Conservation (phyloP, 2,888 invertebrate species). For the Trissolcus japonicus region DNA sequence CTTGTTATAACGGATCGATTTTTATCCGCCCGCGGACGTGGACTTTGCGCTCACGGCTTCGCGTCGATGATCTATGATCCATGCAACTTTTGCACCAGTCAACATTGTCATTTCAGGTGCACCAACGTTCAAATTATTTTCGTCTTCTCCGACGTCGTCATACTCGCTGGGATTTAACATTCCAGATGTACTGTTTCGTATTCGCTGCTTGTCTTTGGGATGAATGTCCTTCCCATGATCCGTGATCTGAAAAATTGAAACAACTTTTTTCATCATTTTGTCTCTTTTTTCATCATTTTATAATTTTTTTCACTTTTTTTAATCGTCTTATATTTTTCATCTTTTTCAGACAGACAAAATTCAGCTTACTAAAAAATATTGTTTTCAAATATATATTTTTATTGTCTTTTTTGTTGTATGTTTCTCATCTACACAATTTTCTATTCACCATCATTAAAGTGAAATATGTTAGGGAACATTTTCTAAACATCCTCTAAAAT, state of each 20-base stretch:
- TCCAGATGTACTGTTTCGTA: background rate
- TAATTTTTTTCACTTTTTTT: background rate
- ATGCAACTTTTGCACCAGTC: background rate
- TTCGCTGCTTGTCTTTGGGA: background rate
- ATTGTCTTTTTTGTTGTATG: background rate
- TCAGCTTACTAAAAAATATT: too few species aligned
- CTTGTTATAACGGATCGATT: background rate
- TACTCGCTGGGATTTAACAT: background rate
- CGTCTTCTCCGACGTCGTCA: background rate
- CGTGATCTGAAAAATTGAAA: slow-evolving; percentile 1
- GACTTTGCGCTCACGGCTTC: background rate
- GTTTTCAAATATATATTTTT: background rate
- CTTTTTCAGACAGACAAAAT: too few species aligned
- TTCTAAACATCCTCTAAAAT: too few species aligned
- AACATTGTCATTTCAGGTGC: background rate
- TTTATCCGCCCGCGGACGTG: background rate
- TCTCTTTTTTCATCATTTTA: too few species aligned
- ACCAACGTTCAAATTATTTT: background rate
- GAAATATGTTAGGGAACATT: background rate
- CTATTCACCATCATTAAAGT: background rate
- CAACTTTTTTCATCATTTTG: background rate
- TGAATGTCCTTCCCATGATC: background rate
- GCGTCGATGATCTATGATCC: background rate
- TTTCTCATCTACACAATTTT: background rate
- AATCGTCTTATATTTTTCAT: too few species aligned